Evolutionary conservation across 2,113 vertebrate species (phyloP).

Genomic region (Albula goreensis): DNA sequence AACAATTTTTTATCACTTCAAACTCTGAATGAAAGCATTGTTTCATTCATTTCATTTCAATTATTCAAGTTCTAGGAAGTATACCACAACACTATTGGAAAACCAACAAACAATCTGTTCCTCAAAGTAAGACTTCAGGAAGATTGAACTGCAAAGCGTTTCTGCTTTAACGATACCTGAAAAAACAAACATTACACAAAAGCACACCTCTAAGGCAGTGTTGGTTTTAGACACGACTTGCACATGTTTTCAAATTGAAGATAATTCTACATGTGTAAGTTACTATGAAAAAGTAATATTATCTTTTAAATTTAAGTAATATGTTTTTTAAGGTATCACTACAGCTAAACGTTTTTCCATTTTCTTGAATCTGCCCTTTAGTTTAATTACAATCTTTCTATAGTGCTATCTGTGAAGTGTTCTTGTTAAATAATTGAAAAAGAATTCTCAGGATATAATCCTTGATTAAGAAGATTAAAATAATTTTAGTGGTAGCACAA

Average conservation of each 20-base stretch:
- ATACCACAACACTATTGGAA: conserved; percentile 30
- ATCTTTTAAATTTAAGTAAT: not conserved
- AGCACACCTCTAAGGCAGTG: conserved; percentile 66
- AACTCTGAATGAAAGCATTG: conserved; percentile 38
- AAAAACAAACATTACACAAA: conserved; percentile 50
- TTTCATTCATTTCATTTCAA: conserved; percentile 38
- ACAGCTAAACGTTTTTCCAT: conserved; percentile 51
- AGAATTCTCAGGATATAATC: conserved; percentile 54
- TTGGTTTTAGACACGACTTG: conserved; percentile 44
- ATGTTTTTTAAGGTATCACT: conserved; percentile 53
- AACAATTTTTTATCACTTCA: conserved; percentile 46
- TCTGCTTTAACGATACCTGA: conserved; percentile 50
- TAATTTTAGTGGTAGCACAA: conserved; percentile 33
- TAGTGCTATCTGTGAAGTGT: conserved; percentile 49
- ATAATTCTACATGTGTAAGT: conserved; percentile 44
- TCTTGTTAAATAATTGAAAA: conserved; percentile 39
- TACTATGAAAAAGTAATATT: conserved; percentile 31
- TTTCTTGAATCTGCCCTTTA: conserved; percentile 39
- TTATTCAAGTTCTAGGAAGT: conserved; percentile 52
- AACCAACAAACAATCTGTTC: conserved; percentile 17
- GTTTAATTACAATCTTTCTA: conserved; percentile 52
- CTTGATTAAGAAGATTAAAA: conserved; percentile 42
- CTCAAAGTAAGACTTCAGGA: conserved; percentile 34
- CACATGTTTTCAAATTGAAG: conserved; percentile 20
- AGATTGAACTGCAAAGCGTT: conserved; percentile 45